Conservation (phyloP, 2,888 invertebrate genomes). For the Brachyopa scutellaris region DNA sequence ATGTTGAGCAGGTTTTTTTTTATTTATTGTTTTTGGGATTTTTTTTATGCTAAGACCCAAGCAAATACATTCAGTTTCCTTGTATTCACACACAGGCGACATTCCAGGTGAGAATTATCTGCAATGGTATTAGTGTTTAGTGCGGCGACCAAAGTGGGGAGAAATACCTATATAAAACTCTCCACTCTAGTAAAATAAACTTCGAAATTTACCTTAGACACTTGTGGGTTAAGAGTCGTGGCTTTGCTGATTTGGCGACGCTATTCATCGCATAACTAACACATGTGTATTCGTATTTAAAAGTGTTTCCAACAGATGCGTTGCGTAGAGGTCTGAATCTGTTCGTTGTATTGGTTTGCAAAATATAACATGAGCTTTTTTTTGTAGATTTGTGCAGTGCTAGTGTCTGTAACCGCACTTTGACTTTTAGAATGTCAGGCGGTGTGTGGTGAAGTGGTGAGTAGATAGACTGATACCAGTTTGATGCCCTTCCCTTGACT, state of each 20-base stretch:
- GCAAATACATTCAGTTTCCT: constrained; percentile 1
- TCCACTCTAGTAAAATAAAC: constrained; percentile 46
- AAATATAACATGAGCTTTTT: too few relatives aligned
- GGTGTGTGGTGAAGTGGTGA: background rate
- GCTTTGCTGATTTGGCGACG: constrained; percentile 39
- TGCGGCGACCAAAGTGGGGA: background rate
- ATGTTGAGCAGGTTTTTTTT: constrained; percentile 57
- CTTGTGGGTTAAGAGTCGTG: constrained; percentile 30
- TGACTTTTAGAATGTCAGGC: constrained; percentile 4
- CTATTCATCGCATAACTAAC: constrained; percentile 35
- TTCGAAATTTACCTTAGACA: constrained; percentile 61
- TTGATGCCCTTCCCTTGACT: constrained; percentile 46
- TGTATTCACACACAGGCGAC: constrained; percentile 17
- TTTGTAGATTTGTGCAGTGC: too few relatives aligned
- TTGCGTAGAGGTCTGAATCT: background rate
- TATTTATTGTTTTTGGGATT: constrained; percentile 50
- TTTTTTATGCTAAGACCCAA: constrained; percentile 16
- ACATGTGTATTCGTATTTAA: background rate
- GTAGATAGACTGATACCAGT: constrained; percentile 31
- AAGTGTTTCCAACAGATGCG: background rate
- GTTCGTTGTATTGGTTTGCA: too few relatives aligned
- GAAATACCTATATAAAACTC: constrained; percentile 19
- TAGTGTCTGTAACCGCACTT: too few relatives aligned
- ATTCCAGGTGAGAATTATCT: constrained; percentile 47
- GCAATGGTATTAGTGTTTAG: constrained; percentile 10